Evolutionary conservation across 1,140 invertebrate genomes (phyloP).

Genomic region (Listronotus oregonensis): DNA sequence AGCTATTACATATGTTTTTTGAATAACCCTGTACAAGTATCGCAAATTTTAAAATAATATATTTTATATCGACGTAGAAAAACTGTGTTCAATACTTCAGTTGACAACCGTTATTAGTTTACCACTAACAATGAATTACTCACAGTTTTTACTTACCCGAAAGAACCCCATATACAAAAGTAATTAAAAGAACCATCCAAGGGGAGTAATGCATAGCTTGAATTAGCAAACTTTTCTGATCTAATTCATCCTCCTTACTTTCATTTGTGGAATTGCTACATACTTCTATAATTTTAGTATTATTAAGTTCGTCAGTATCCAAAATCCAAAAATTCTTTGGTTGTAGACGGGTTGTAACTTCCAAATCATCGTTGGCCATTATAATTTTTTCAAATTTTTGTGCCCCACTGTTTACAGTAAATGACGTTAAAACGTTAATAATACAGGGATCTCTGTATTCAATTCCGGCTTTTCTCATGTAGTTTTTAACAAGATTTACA

Average conservation of each 20-base stretch:
- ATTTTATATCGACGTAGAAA: too few species aligned
- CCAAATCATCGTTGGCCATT: slow-evolving; percentile 7
- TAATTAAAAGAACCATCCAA: slow-evolving; percentile 18
- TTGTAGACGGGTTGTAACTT: background rate
- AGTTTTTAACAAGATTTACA: slow-evolving; percentile 24
- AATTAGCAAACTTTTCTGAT: slow-evolving; percentile 26
- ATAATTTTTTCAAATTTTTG: slow-evolving; percentile 42
- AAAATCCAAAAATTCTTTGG: slow-evolving; percentile 40
- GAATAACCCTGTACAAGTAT: too few species aligned
- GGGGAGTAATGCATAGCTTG: slow-evolving; percentile 35
- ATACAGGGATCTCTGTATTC: slow-evolving; percentile 32
- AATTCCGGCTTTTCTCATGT: slow-evolving; percentile 28
- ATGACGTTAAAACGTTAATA: background rate
- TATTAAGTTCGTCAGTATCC: slow-evolving; percentile 24
- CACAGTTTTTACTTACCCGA: slow-evolving; percentile 15
- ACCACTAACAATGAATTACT: too few species aligned
- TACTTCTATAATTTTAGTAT: slow-evolving; percentile 15
- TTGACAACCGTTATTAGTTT: too few species aligned
- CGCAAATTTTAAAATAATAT: too few species aligned
- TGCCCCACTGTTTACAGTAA: slow-evolving; percentile 12
- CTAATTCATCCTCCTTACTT: background rate
- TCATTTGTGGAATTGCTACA: slow-evolving; percentile 15
- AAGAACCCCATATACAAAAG: slow-evolving; percentile 39
- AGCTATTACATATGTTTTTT: too few species aligned
- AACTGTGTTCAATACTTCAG: too few species aligned